Evolutionary conservation across 2,797 vertebrate species (phyloP).

Genomic region (Hydrolagus colliei): DNA sequence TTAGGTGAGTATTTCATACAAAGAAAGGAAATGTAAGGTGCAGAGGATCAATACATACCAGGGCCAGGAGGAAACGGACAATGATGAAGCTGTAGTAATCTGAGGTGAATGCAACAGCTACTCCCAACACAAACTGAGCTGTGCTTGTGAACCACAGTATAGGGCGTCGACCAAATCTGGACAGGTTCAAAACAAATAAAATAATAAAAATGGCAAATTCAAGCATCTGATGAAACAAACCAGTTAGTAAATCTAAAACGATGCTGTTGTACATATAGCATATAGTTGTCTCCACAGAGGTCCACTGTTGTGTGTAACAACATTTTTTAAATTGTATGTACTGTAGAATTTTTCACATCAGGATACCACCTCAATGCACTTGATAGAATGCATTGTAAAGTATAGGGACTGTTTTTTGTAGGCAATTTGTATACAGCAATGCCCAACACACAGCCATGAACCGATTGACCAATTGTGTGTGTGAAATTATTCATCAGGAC

Average conservation of each 20-base stretch:
- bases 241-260: neutral
- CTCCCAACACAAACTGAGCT: slow-evolving; percentile 73
- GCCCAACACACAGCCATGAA: neutral
- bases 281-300: neutral
- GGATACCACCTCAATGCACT: too few relatives aligned
- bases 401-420: too few relatives aligned
- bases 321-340: too few relatives aligned
- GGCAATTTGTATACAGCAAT: neutral
- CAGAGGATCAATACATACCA: slow-evolving; percentile 61
- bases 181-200: slow-evolving; percentile 36
- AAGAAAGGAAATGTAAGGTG: slow-evolving; percentile 29
- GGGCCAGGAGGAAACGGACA: slow-evolving; percentile 78
- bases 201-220: neutral
- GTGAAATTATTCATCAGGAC: too few relatives aligned
- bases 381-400: too few relatives aligned
- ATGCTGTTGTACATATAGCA: neutral
- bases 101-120: slow-evolving; percentile 68
- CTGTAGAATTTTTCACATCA: too few relatives aligned
- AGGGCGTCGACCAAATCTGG: slow-evolving; percentile 71
- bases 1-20: neutral
- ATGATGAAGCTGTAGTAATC: slow-evolving; percentile 76
- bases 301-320: too few relatives aligned
- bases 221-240: neutral
- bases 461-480: too few relatives aligned
- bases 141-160: slow-evolving; percentile 75